These are phyloP conservation scores for Sycon ciliatum DNA, from an alignment of 37 sponge, comb jelly and placozoan genomes.

Conservation along the genomic window DNA sequence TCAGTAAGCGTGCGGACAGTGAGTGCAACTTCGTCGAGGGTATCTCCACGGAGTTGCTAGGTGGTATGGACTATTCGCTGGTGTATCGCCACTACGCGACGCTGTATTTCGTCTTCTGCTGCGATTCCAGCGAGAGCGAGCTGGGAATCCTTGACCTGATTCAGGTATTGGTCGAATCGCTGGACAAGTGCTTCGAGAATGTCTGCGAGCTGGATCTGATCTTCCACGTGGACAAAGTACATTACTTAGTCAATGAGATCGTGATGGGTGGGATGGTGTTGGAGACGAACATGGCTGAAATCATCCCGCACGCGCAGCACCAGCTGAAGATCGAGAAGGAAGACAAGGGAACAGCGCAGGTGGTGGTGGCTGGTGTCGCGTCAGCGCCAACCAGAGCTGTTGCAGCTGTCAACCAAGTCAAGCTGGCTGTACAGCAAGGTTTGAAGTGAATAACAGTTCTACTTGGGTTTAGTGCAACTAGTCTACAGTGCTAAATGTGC, in stretches of 20 bases:
- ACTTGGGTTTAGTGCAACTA: no score
- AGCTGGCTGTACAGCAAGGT: no score
- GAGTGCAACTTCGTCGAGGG: conserved; percentile 97
- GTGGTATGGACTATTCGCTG: conserved; percentile 70
- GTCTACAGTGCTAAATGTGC: no score
- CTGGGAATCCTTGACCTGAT: conserved; percentile 95
- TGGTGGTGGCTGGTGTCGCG: conserved; percentile 23
- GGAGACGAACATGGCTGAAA: conserved; percentile 94
- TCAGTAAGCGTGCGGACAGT: conserved; percentile 80
- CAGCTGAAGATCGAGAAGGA: conserved; percentile 88
- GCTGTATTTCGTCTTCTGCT: conserved; percentile 98
- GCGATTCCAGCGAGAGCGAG: conserved; percentile 91
- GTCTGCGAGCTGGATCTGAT: conserved; percentile 99
- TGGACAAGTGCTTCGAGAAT: conserved; percentile 98
- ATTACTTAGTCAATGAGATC: conserved; percentile 88
- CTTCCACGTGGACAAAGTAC: conserved; percentile 95
- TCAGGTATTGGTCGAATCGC: conserved; percentile 95
- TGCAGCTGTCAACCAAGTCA: conserved; percentile 11
- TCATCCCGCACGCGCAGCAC: conserved; percentile 78
- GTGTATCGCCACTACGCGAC: conserved; percentile 99
- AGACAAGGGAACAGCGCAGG: no score
- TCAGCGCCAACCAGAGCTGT: conserved; percentile 24
- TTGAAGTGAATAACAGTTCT: no score
- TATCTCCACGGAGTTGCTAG: conserved; percentile 52
- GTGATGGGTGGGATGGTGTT: conserved; percentile 98